A percentile compares a stretch with the other conserved stretches of the same genome.
Conservation (phyloP, 2,797 vertebrate species). For the Acanthornis magna region DNA sequence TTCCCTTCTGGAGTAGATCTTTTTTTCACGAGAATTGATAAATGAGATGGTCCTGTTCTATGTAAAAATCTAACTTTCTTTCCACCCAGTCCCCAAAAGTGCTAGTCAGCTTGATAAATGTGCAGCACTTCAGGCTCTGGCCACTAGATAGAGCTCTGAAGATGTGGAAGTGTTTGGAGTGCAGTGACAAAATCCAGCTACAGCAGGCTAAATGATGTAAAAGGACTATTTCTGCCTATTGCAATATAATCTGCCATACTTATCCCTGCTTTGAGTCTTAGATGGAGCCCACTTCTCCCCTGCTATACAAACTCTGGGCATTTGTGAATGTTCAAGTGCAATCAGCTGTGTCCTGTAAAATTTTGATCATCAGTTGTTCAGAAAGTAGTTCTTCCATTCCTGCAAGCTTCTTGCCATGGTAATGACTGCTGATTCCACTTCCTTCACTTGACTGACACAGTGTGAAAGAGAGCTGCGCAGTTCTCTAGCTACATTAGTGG, state of each 20-base stretch:
- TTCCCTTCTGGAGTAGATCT: not conserved
- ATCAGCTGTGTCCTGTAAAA: not conserved
- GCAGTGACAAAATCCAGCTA: not conserved
- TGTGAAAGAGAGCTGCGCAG: not conserved
- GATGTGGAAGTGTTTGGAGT: not conserved
- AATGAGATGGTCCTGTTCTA: not conserved
- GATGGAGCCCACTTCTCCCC: not conserved
- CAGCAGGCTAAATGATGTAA: not conserved
- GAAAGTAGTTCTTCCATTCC: not conserved
- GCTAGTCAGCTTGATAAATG: not conserved
- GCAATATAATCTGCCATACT: not conserved
- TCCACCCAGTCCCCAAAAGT: not conserved
- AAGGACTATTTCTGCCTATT: not conserved
- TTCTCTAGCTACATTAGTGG: not conserved
- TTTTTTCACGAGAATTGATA: not conserved
- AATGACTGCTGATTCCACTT: not conserved
- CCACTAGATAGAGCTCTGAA: constrained; percentile 64
- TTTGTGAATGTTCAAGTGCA: not conserved
- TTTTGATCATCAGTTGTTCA: not conserved
- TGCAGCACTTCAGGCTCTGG: not conserved
- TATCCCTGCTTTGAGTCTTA: not conserved
- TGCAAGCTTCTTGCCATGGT: not conserved
- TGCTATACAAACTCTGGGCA: not conserved
- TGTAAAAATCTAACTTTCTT: not conserved
- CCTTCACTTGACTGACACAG: not conserved